Evolutionary conservation across 2,113 vertebrate genomes (phyloP), one percentile per base, ranked within the genome.

Genomic region (Peromyscus polionotus): DNA sequence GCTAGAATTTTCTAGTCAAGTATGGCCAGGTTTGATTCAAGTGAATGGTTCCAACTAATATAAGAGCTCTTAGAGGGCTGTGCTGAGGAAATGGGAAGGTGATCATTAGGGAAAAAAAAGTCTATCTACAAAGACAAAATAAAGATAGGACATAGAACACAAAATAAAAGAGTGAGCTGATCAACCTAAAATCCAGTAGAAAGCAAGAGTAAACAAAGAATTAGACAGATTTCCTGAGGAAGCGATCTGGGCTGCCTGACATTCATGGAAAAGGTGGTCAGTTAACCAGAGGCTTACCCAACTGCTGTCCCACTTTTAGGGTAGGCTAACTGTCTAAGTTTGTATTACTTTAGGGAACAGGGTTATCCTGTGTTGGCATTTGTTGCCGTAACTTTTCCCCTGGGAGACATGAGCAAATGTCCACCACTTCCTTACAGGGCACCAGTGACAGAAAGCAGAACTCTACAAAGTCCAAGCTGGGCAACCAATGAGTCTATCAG

Each of bases 311-410:
- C 6, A 1, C 24, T 77, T 79, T 76, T 39, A 76, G 51, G 19
- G 92, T 12, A 86, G 7, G 20, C 24, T 94, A 2, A 61, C 7
- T 24, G 70, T 8, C 26, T 57, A 19, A 42, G 68, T 73, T 90
- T 79, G 22, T 31, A 33, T 70, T 70, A 10, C 6, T 31, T 88
- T 92, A 48, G 79, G 61, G 7, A 77, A 72, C 4, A 24, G 65
- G 68, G 16, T 57, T 67, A 72, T 48, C 39, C 51, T 65, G 91
- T 86, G 61, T 36, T 95, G 88, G 51, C 84, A 94, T 70, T 88
- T 81, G 5, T 65, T 33, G 17, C 5, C 2, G 0, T 5, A 26
- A 22, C 5, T 48, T 51, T 68, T 36, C 42, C 61, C 42, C 39
- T 36, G 33, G 84, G 42, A 68, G 31, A 68, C 20, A 24, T 7